A percentile compares a stretch with the other conserved stretches of the same genome.
Evolutionary conservation across 2,797 vertebrate species (phyloP).

Genomic region (Pipistrellus pygmaeus): DNA sequence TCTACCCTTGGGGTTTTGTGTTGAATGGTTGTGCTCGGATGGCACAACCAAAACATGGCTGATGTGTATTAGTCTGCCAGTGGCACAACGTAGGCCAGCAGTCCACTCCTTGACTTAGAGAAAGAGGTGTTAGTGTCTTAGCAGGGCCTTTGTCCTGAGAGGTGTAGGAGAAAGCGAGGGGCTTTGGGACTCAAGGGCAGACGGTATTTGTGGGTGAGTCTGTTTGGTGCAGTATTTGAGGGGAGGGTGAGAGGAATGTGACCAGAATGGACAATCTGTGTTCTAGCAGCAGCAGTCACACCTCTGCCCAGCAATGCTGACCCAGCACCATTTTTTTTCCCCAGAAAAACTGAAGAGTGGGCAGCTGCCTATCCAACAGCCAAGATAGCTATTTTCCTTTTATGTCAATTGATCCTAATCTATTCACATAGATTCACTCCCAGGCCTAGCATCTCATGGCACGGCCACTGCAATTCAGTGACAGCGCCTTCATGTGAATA

Average conservation of each 20-base stretch:
- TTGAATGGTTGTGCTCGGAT: not conserved
- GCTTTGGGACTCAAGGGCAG: not conserved
- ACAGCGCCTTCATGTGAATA: not conserved
- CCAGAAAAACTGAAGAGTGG: not conserved
- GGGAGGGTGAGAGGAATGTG: not conserved
- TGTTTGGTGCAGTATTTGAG: not conserved
- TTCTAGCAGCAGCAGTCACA: not conserved
- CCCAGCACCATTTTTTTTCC: not conserved
- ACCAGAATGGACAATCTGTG: not conserved
- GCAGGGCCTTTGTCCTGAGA: not conserved
- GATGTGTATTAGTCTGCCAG: not conserved
- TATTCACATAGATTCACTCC: not conserved
- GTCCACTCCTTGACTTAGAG: not conserved
- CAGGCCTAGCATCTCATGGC: not conserved
- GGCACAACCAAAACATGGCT: not conserved
- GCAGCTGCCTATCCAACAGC: not conserved
- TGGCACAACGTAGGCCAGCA: not conserved
- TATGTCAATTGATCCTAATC: not conserved
- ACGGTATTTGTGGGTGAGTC: too few species aligned
- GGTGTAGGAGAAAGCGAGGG: not conserved
- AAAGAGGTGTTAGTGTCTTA: not conserved
- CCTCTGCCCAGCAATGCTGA: too few species aligned
- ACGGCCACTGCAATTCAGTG: fast-evolving
- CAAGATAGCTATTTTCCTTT: not conserved
- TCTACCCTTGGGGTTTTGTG: not conserved